These are phyloP conservation scores for Ctena decussata DNA, from an alignment of 2,888 invertebrate genomes.

Conservation along the genomic window DNA sequence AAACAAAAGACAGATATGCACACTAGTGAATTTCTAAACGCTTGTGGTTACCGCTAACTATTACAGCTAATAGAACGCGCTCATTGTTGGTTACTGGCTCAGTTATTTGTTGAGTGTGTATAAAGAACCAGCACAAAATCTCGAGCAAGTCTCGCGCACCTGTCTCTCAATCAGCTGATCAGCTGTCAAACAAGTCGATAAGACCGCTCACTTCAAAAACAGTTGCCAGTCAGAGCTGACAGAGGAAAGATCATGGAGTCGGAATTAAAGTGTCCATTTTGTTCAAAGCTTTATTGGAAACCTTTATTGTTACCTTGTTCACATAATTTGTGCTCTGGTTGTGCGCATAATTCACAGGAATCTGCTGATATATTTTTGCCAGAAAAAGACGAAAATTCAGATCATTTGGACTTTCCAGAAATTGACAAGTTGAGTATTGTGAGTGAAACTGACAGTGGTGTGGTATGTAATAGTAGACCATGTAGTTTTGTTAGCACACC, in stretches of 20 bases:
- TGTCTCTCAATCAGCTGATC: slow-evolving; percentile 4
- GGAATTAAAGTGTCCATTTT: slow-evolving; percentile 97
- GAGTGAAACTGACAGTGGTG: slow-evolving; percentile 99
- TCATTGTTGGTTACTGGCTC: too few species aligned
- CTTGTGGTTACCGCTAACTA: too few species aligned
- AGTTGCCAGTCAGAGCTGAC: background rate
- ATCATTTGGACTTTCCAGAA: slow-evolving; percentile 82
- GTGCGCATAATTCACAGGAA: slow-evolving; percentile 94
- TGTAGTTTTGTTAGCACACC: slow-evolving; percentile 92
- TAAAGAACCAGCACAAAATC: background rate
- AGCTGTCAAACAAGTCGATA: background rate
- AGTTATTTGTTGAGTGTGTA: too few species aligned
- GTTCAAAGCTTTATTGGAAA: slow-evolving; percentile 97
- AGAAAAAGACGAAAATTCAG: slow-evolving; percentile 77
- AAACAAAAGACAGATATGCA: too few species aligned
- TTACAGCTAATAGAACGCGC: too few species aligned
- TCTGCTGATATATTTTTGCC: slow-evolving; percentile 87
- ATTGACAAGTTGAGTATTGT: slow-evolving; percentile 88
- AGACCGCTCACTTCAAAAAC: slow-evolving; percentile 13
- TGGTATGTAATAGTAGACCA: slow-evolving; percentile 91
- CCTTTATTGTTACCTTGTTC: slow-evolving; percentile 97
- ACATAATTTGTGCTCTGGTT: slow-evolving; percentile 95
- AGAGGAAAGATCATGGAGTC: slow-evolving; percentile 93
- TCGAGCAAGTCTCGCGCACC: background rate
- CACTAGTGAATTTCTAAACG: too few species aligned